phyloP scores from a whole-genome alignment of 2,113 vertebrate genomes.

The Neofelis nebulosa region DNA sequence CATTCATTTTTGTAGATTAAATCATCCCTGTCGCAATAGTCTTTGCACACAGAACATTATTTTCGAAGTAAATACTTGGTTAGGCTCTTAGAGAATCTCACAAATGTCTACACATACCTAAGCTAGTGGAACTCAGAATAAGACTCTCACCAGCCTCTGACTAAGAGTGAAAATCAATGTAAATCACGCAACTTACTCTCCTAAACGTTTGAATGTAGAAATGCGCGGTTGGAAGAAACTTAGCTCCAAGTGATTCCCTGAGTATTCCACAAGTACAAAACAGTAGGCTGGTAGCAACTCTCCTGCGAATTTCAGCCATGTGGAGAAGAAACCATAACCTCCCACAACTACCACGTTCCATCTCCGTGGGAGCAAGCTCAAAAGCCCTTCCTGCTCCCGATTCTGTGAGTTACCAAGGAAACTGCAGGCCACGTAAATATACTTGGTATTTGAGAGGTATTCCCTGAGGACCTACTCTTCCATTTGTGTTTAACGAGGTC shows the following conservation, averaged over 20 bases:
- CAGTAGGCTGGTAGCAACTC: background rate
- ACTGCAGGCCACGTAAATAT: constrained; percentile 45
- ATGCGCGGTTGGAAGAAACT: background rate
- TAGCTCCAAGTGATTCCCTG: background rate
- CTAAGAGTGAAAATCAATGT: background rate
- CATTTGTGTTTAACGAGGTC: constrained; percentile 28
- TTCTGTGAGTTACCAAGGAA: constrained; percentile 60
- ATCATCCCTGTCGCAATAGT: background rate
- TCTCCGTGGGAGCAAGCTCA: background rate
- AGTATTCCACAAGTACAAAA: background rate
- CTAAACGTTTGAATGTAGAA: background rate
- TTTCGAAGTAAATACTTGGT: background rate
- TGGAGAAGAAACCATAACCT: constrained; percentile 7
- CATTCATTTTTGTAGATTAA: background rate
- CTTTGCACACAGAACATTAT: background rate
- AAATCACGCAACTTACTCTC: background rate
- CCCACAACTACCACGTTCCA: background rate
- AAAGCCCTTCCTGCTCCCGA: background rate
- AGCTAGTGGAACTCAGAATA: background rate
- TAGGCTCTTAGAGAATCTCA: background rate
- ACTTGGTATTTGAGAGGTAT: constrained; percentile 51
- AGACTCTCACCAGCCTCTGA: background rate
- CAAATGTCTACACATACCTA: background rate
- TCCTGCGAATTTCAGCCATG: background rate
- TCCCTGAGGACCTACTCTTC: constrained; percentile 36